Evolutionary conservation across 2,888 invertebrate genomes (phyloP).

Genomic region (Tipula lateralis): DNA sequence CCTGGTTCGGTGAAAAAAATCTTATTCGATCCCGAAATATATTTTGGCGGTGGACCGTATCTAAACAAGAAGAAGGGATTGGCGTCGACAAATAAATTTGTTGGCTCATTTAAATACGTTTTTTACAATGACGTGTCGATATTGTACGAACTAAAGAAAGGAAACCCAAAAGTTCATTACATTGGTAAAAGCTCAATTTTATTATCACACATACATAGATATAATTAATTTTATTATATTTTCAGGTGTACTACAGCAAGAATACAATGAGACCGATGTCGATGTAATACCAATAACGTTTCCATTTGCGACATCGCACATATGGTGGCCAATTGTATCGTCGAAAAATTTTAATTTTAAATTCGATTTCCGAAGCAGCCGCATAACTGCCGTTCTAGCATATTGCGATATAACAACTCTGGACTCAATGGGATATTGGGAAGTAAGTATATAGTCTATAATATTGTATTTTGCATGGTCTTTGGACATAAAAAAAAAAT

Average conservation of each 20-base stretch:
- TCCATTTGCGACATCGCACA: slow-evolving; percentile 84
- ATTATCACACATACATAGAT: background rate
- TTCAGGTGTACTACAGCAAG: slow-evolving; percentile 67
- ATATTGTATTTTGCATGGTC: background rate
- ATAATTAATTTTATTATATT: slow-evolving; percentile 5
- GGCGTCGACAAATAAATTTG: slow-evolving; percentile 77
- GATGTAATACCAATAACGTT: slow-evolving; percentile 86
- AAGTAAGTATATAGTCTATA: slow-evolving; percentile 54
- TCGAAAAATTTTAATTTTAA: slow-evolving; percentile 69
- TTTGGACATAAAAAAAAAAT: background rate
- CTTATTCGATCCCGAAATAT: slow-evolving; percentile 90
- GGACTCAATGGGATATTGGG: slow-evolving; percentile 77
- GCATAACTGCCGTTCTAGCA: slow-evolving; percentile 77
- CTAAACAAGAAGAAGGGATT: slow-evolving; percentile 76
- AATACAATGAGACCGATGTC: slow-evolving; percentile 77
- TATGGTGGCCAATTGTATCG: slow-evolving; percentile 80
- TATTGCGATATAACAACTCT: slow-evolving; percentile 74
- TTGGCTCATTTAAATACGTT: slow-evolving; percentile 84
- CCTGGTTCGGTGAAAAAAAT: slow-evolving; percentile 67
- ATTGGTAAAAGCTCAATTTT: slow-evolving; percentile 50
- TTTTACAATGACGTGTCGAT: slow-evolving; percentile 92
- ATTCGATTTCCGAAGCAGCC: slow-evolving; percentile 82
- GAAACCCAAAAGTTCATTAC: slow-evolving; percentile 80
- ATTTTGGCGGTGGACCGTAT: slow-evolving; percentile 85
- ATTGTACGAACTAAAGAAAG: slow-evolving; percentile 77